phyloP scores from a whole-genome alignment of 2,888 invertebrate genomes.

The Pharmacophagus antenor region DNA sequence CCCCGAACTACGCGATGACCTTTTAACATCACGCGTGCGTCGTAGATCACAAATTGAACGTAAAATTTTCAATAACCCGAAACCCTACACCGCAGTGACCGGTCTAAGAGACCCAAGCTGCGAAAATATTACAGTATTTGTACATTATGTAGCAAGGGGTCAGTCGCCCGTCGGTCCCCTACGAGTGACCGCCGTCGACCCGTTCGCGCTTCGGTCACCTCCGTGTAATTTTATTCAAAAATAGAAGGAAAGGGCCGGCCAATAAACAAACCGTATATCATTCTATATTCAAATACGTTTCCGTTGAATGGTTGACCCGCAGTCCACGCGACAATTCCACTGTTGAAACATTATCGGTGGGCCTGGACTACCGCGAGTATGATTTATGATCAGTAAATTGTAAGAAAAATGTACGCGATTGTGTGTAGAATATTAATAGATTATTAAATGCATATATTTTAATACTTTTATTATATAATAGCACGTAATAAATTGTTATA shows the following conservation, averaged over 20 bases:
- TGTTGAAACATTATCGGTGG: conserved; percentile 78
- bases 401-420: conserved; percentile 41
- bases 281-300: conserved; percentile 77
- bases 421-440: no score
- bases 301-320: conserved; percentile 76
- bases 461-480: no score
- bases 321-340: conserved; percentile 77
- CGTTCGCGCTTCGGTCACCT: conserved; percentile 68
- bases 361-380: conserved; percentile 59
- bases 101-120: conserved; percentile 65
- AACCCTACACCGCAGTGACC: conserved; percentile 52
- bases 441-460: no score
- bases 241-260: conserved; percentile 73
- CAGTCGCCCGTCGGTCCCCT: conserved; percentile 58
- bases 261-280: conserved; percentile 82
- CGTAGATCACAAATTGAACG: conserved; percentile 74
- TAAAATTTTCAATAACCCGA: conserved; percentile 69
- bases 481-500: no score
- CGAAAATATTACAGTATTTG: conserved; percentile 69
- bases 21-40: conserved; percentile 67
- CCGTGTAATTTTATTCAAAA: conserved; percentile 72
- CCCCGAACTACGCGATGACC: conserved; percentile 60
- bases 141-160: conserved; percentile 74
- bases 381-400: conserved; percentile 71
- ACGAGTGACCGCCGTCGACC: conserved; percentile 69